Conservation (phyloP, 1,140 invertebrate species). For the Drosophila kurseongensis region DNA sequence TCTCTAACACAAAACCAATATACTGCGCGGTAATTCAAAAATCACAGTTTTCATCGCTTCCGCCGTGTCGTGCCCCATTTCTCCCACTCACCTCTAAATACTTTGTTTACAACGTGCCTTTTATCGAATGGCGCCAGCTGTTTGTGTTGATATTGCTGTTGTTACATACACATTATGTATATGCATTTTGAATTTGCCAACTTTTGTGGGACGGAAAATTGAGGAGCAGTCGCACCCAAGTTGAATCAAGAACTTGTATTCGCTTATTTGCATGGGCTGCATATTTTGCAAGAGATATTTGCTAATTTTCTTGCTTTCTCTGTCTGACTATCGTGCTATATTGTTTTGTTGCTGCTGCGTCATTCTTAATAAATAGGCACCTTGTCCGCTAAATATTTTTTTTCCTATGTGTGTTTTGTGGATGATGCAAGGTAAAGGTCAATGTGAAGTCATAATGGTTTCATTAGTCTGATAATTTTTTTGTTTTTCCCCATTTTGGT, state of each 20-base stretch:
- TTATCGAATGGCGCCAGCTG: constrained; percentile 41
- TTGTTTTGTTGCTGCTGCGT: constrained; percentile 41
- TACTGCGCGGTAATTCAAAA: neutral
- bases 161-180: neutral
- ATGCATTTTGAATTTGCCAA: constrained; percentile 36
- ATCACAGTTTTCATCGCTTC: constrained; percentile 1
- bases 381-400: constrained; percentile 21
- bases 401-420: neutral
- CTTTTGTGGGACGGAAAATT: constrained; percentile 31
- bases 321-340: neutral
- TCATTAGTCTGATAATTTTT: constrained; percentile 6
- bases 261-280: neutral
- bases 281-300: constrained; percentile 25
- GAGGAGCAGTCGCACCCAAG: constrained; percentile 6
- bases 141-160: constrained; percentile 19
- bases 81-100: neutral
- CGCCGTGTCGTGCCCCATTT: neutral
- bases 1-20: neutral
- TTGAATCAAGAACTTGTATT: constrained; percentile 35
- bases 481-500: constrained; percentile 1
- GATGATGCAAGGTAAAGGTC: constrained; percentile 41
- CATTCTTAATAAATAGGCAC: constrained; percentile 68
- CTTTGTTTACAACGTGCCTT: constrained; percentile 34
- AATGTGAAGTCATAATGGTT: constrained; percentile 27
- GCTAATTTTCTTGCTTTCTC: constrained; percentile 15